Evolutionary conservation across 2,888 invertebrate genomes (phyloP), one percentile per base, ranked within the genome.

Genomic region (Heliconius erato): DNA sequence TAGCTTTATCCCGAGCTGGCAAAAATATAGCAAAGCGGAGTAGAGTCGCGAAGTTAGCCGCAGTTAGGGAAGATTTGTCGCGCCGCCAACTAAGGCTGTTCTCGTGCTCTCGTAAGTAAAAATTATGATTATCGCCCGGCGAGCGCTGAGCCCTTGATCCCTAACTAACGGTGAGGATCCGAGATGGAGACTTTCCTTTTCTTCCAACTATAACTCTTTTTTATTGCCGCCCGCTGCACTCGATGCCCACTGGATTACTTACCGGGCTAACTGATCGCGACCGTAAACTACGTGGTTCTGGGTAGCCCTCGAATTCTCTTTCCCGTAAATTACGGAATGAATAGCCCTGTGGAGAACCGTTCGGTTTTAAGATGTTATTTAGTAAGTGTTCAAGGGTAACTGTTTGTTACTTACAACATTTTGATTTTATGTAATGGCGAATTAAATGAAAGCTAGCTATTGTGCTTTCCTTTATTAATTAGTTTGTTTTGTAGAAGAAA

Each of bases 131-230:
- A 96, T 96, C 95, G 94, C 94, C 93, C 91, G 91, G 90, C 91
- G 91, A 90, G 94, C 91, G 89, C 91, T 94, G 95, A 95, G 92
- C 96, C 91, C 91, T 95, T 96, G 95, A 96, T 94, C 96, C 95
- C 90, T 91, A 93, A 94, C 95, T 95, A 95, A 94, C 95, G 95
- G 94, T 91, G 88, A 87, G 89, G 87, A 88, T 88, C 89, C 87
- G 90, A 91, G 93, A 92, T 92, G 89, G 90, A 88, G 94, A 95
- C 95, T 95, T 95, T 95, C 94, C 94, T 95, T 95, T 95, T 95
- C 95, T 94, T 93, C 92, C 91, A 92, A 94, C 96, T 95, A 96
- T 96, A 96, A 96, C 96, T 96, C 96, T 96, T 96, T 96, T 96
- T 96, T 96, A 96, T 96, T 96, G 95, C 95, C 90, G 88, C 88